Conservation (phyloP, 2,797 vertebrate genomes). For the Melanotaenia boesemani region DNA sequence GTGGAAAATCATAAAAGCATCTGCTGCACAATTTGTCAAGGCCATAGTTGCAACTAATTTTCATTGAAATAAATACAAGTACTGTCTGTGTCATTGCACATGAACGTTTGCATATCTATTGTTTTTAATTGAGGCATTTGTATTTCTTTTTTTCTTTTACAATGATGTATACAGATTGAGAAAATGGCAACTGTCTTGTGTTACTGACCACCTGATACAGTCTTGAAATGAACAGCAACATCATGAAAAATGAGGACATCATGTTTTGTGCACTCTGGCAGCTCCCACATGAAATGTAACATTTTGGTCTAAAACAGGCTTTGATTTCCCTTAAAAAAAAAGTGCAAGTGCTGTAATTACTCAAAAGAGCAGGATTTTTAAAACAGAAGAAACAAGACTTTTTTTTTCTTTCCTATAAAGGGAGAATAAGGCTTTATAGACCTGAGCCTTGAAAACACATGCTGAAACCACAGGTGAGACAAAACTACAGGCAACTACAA, state of each 20-base stretch:
- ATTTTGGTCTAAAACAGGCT: slow-evolving; percentile 31
- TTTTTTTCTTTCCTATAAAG: slow-evolving; percentile 1
- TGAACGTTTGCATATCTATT: slow-evolving; percentile 7
- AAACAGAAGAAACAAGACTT: slow-evolving; percentile 8
- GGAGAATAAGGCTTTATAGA: slow-evolving; percentile 60
- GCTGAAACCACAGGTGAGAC: neutral
- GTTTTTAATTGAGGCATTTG: slow-evolving; percentile 43
- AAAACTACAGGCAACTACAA: slow-evolving; percentile 14
- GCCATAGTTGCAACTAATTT: no score
- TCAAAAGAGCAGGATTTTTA: slow-evolving; percentile 11
- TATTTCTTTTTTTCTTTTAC: slow-evolving; percentile 28
- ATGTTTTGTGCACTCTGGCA: slow-evolving; percentile 43
- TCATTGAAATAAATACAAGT: neutral
- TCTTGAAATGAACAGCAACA: slow-evolving; percentile 19
- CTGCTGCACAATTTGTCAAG: neutral
- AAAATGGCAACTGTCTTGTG: slow-evolving; percentile 35
- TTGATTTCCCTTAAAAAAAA: slow-evolving; percentile 34
- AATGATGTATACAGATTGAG: slow-evolving; percentile 54
- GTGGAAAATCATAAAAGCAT: slow-evolving; percentile 10
- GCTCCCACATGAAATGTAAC: slow-evolving; percentile 35
- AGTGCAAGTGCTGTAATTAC: slow-evolving; percentile 16
- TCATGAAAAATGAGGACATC: slow-evolving; percentile 33
- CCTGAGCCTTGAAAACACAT: neutral
- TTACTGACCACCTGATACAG: slow-evolving; percentile 48
- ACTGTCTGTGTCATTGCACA: neutral